Conservation (phyloP, 2,797 vertebrate species). For the Microctenopoma stevenorrisi region DNA sequence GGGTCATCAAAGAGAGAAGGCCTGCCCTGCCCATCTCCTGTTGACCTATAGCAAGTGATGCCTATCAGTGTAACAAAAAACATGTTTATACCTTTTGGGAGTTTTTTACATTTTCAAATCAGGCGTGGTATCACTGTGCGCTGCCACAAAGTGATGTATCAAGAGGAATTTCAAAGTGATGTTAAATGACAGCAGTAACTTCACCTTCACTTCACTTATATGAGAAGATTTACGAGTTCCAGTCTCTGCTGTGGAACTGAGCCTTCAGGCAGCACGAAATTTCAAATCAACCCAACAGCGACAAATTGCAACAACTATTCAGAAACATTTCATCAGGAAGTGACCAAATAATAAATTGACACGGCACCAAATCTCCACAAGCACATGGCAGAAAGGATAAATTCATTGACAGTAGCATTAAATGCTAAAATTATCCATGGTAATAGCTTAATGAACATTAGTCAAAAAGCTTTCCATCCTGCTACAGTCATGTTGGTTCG, state of each 20-base stretch:
- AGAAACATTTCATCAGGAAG: constrained; percentile 1
- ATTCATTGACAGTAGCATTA: constrained; percentile 34
- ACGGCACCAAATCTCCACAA: constrained; percentile 10
- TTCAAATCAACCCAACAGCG: constrained; percentile 1
- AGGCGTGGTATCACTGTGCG: too few relatives aligned
- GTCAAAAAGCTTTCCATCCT: constrained; percentile 34
- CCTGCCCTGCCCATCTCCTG: constrained; percentile 54
- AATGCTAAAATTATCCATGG: constrained; percentile 29
- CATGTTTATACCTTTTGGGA: not conserved
- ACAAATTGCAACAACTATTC: not conserved
- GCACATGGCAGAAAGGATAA: constrained; percentile 21
- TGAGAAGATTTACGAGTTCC: not conserved
- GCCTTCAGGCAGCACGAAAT: not conserved
- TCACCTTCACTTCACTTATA: not conserved
- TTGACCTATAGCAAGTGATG: constrained; percentile 53
- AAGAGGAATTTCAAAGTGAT: not conserved
- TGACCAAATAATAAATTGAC: constrained; percentile 3
- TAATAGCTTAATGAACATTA: constrained; percentile 32
- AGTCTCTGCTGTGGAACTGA: not conserved
- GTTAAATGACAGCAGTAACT: not conserved
- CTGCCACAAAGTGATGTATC: not conserved
- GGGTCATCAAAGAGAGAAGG: constrained; percentile 60
- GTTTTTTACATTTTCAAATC: constrained; percentile 3
- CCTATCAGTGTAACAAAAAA: constrained; percentile 36
- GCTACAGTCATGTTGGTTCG: constrained; percentile 23